Evolutionary conservation across 2,797 vertebrate genomes (phyloP).

Genomic region (Alectoris magna): DNA sequence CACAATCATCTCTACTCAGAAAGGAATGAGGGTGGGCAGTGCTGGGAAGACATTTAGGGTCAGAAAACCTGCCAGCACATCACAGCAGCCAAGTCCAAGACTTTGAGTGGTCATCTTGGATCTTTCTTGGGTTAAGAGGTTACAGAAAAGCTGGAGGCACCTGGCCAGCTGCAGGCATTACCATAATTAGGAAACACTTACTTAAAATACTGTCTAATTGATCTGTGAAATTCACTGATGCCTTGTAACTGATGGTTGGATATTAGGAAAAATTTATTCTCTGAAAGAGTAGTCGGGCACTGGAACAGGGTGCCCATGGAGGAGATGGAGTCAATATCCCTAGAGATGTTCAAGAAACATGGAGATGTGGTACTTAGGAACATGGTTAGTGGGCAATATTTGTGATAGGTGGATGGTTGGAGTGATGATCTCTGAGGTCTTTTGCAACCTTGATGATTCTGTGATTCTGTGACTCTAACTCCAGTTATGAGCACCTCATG

Average conservation of each 20-base stretch:
- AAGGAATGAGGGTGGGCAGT: background rate
- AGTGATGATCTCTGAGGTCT: too few species aligned
- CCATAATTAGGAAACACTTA: slow-evolving; percentile 26
- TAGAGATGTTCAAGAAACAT: too few species aligned
- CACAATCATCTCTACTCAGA: background rate
- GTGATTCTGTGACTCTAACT: background rate
- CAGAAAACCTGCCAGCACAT: background rate
- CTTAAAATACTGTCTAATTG: background rate
- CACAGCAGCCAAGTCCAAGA: background rate
- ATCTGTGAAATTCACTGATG: background rate
- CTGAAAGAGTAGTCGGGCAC: too few species aligned
- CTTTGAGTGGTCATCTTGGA: background rate
- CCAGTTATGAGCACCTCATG: background rate
- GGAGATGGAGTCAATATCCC: too few species aligned
- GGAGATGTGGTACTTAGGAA: too few species aligned
- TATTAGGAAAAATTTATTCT: too few species aligned
- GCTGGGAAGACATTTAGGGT: background rate
- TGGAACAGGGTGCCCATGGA: too few species aligned
- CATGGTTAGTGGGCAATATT: too few species aligned
- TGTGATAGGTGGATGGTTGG: too few species aligned
- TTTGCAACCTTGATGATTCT: too few species aligned
- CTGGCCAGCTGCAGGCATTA: slow-evolving; percentile 22
- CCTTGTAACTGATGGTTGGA: background rate
- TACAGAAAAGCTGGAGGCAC: slow-evolving; percentile 29
- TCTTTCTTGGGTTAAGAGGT: background rate